phyloP scores from a whole-genome alignment of 2,888 invertebrate genomes.

The Idaea biselata region DNA sequence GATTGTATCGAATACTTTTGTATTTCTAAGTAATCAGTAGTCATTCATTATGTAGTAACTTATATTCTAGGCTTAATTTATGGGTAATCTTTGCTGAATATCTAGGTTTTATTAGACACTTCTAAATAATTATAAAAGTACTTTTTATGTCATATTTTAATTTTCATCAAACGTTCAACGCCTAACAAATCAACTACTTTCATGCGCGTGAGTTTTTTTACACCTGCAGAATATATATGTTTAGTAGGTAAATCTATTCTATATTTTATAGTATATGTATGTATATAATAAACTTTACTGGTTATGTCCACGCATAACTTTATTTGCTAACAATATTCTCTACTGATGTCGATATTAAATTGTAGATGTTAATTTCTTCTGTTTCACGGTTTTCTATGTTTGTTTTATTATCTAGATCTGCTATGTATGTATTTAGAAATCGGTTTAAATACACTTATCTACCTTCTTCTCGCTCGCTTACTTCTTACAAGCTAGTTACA shows the following conservation, averaged over 20 bases:
- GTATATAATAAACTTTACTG: too few relatives aligned
- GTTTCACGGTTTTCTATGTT: neutral
- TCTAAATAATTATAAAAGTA: neutral
- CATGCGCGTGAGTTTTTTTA: too few relatives aligned
- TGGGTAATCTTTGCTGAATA: neutral
- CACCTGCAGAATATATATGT: too few relatives aligned
- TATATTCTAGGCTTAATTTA: neutral
- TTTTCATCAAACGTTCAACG: too few relatives aligned
- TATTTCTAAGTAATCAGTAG: slow-evolving; percentile 25
- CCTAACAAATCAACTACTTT: too few relatives aligned
- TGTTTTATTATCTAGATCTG: neutral
- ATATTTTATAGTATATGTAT: too few relatives aligned
- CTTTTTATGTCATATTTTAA: too few relatives aligned
- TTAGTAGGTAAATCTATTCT: too few relatives aligned
- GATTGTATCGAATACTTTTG: slow-evolving; percentile 26
- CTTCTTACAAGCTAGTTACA: neutral
- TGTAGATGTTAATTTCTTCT: neutral
- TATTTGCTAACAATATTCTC: too few relatives aligned
- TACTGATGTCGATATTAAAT: too few relatives aligned
- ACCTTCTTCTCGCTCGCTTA: neutral
- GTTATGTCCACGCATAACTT: too few relatives aligned
- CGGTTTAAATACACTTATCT: too few relatives aligned
- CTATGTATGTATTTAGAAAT: neutral
- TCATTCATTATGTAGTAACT: slow-evolving; percentile 9
- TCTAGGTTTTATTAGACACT: neutral